Percentiles rank a stretch among this genome's conserved stretches.
Evolutionary conservation across 1,140 invertebrate species (phyloP).

Genomic region (Drosophila persimilis): DNA sequence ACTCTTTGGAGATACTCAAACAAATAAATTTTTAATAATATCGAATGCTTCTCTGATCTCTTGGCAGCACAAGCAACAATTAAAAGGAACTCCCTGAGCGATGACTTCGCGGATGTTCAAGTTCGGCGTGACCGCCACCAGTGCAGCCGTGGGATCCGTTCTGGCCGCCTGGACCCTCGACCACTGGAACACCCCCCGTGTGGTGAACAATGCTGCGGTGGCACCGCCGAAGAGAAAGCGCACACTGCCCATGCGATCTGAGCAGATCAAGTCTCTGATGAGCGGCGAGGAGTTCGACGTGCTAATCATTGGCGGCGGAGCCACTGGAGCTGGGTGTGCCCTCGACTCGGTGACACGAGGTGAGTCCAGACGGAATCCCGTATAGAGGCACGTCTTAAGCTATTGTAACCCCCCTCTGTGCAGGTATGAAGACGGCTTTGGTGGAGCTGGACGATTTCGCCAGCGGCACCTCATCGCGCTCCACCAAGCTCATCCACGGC

Average conservation of each 20-base stretch:
- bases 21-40: too few relatives aligned
- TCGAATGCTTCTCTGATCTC: background rate
- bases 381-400: background rate
- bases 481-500: conserved; percentile 99
- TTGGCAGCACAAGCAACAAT: conserved; percentile 29
- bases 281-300: conserved; percentile 93
- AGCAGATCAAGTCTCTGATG: conserved; percentile 92
- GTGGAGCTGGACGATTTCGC: conserved; percentile 99
- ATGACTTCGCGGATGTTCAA: conserved; percentile 81
- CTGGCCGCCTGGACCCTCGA: conserved; percentile 74
- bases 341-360: conserved; percentile 94
- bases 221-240: conserved; percentile 86
- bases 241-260: conserved; percentile 90
- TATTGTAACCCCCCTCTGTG: background rate
- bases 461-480: conserved; percentile 97
- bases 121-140: conserved; percentile 75
- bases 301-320: conserved; percentile 97
- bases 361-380: background rate
- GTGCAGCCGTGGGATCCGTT: conserved; percentile 70
- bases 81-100: conserved; percentile 28
- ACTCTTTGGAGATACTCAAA: too few relatives aligned
- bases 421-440: conserved; percentile 93
- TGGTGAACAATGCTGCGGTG: conserved; percentile 84
- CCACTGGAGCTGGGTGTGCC: conserved; percentile 96
- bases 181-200: conserved; percentile 70